Base-by-base conservation (phyloP, 2,888 invertebrate species). In the Ochropleura plecta region DNA sequence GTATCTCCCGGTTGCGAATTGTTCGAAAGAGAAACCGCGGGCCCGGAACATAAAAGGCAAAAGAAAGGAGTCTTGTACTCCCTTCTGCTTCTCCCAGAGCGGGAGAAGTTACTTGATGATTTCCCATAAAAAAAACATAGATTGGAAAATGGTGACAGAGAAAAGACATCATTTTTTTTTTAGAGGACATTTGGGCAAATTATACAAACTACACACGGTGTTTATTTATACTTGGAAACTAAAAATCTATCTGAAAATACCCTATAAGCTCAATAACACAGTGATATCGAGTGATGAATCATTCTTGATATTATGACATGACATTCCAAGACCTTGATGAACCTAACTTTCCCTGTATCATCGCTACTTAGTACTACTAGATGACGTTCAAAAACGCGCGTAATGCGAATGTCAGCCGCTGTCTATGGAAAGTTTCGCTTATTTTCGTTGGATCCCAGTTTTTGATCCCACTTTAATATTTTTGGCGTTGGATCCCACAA, bases 391-490 rank as follows among this genome's bases (percentile, higher is more conserved):
- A 14, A 66, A 62, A 51, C 55, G 18, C 72, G 40, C 57, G 48
- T 5, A 60, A 20, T 70, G 53, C 69, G 73, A 75, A 76, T 75
- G 62, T 62, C 57, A 57, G 14, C 20, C 14, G 51, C 12, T 63
- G 73, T 62, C 60, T 59, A 55, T 73, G 82, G 82, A 82, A 84
- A 76, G n/a, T n/a, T n/a, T n/a, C n/a, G n/a, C n/a, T n/a, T n/a
- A n/a, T n/a, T n/a, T n/a, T n/a, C n/a, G n/a, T n/a, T n/a, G n/a
- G n/a, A n/a, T n/a, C n/a, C n/a, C n/a, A n/a, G n/a, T n/a, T n/a
- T n/a, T n/a, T n/a, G n/a, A n/a, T n/a, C n/a, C n/a, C n/a, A n/a
- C n/a, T n/a, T n/a, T n/a, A n/a, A n/a, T n/a, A n/a, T n/a, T n/a
- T n/a, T n/a, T n/a, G n/a, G n/a, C n/a, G n/a, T n/a, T n/a, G n/a